phyloP scores from a whole-genome alignment of 2,888 invertebrate genomes.

The Zelleria hepariella region DNA sequence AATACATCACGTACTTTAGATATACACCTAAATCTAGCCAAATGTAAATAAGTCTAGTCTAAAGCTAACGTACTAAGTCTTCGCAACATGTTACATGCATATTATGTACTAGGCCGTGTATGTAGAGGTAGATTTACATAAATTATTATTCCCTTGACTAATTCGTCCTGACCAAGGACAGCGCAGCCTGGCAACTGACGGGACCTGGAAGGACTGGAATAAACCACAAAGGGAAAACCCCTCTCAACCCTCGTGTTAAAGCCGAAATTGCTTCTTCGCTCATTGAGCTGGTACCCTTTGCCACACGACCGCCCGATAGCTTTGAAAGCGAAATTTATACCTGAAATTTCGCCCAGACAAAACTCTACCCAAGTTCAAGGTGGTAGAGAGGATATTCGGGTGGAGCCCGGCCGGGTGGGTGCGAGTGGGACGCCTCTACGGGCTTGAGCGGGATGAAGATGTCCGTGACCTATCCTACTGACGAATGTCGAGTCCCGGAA shows the following conservation, averaged over 20 bases:
- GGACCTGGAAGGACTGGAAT: conserved; percentile 49
- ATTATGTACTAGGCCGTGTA: conserved; percentile 6
- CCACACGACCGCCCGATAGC: conserved; percentile 22
- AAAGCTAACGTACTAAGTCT: not conserved
- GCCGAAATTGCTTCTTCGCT: not conserved
- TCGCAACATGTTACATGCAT: not conserved
- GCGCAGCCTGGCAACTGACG: conserved; percentile 29
- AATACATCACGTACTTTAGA: not conserved
- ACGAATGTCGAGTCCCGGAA: conserved; percentile 69
- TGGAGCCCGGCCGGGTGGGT: conserved; percentile 16
- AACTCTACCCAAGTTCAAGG: not conserved
- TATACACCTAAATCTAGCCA: too few species aligned
- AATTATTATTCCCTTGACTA: conserved; percentile 69
- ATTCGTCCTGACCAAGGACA: conserved; percentile 68
- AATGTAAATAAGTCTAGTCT: not conserved
- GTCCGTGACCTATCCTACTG: conserved; percentile 73
- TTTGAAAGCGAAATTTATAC: conserved; percentile 70
- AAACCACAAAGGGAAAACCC: conserved; percentile 11
- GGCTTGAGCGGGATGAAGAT: conserved; percentile 38
- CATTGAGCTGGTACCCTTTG: conserved; percentile 30
- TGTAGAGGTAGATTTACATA: conserved; percentile 54
- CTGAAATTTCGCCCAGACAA: conserved; percentile 21
- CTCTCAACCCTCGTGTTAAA: not conserved
- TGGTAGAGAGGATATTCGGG: conserved; percentile 22
- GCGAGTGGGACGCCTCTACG: conserved; percentile 26